Evolutionary conservation across 2,888 invertebrate species (phyloP), one percentile per base, ranked within the genome.

Genomic region (Allophyes oxyacanthae): DNA sequence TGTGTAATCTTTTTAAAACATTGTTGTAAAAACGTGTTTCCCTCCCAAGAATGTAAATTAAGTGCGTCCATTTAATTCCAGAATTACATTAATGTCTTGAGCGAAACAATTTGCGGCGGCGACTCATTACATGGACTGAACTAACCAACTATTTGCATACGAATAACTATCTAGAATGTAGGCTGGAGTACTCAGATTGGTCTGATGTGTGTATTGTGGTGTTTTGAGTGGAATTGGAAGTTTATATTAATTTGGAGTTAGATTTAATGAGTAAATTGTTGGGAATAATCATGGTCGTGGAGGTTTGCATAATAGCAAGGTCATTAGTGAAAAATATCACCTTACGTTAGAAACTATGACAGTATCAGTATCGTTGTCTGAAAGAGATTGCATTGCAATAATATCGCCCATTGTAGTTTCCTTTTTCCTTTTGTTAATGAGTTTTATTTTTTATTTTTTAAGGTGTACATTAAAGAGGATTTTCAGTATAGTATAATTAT

Each of bases 91-190:
- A 34, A 45, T 32, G 55, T 42, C 67, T 56, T 38, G 33, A 50
- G 61, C 28, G 50, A 55, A 68, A 72, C 72, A 64, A 61, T 68
- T 72, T 53, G 67, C 54, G 60, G 60, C 41, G 33, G 38, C 45
- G 49, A 67, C 51, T 72, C 64, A 67, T 71, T 67, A 71, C 52
- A 53, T n/a, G 45, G 26, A 36, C 40, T n/a, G 40, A 37, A 41
- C 42, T 13, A 62, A 71, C 42, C 28, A 71, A 71, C 72, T 72
- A 72, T 72, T 51, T 53, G 43, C 28, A 28, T 8, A 8, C 7
- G 3, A 25, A 13, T n/a, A 60, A 67, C 64, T 50, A 63, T 69
- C 49, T 28, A 36, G 45, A 43, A 64, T 57, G 51, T 65, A 48
- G 64, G 55, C 55, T 41, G 36, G 51, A 43, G 37, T 50, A 26